phyloP scores from a whole-genome alignment of 2,888 invertebrate genomes.

The Odiellus spinosus region DNA sequence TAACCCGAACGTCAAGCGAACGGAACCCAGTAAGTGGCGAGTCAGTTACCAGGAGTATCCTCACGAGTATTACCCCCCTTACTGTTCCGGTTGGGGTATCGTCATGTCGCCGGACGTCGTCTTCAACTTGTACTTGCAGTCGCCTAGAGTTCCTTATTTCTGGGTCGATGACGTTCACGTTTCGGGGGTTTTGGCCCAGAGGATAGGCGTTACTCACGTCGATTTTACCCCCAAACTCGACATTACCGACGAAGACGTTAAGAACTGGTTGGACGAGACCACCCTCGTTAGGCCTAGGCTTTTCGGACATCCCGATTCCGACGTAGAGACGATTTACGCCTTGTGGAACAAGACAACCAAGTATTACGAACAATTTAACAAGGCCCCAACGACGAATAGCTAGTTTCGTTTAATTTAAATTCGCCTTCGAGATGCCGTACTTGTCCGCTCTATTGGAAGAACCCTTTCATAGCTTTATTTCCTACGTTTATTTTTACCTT shows the following conservation, averaged over 20 bases:
- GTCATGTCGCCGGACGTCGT: slow-evolving; percentile 28
- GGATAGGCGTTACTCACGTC: slow-evolving; percentile 17
- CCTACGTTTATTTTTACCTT: no score
- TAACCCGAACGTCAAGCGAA: slow-evolving; percentile 23
- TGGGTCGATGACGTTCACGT: slow-evolving; percentile 36
- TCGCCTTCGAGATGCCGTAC: no score
- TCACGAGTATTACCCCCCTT: slow-evolving; percentile 30
- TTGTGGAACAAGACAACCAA: slow-evolving; percentile 20
- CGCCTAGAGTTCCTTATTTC: slow-evolving; percentile 28
- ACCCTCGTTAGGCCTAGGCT: slow-evolving; percentile 14
- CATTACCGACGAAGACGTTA: slow-evolving; percentile 12
- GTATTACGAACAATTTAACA: slow-evolving; percentile 11
- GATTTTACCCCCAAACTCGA: slow-evolving; percentile 18
- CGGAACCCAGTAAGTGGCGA: slow-evolving; percentile 32
- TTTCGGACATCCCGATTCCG: slow-evolving; percentile 17
- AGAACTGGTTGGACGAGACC: slow-evolving; percentile 16
- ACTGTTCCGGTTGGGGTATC: slow-evolving; percentile 34
- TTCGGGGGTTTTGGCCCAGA: slow-evolving; percentile 26
- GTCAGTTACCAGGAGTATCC: slow-evolving; percentile 28
- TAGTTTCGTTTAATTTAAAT: no score
- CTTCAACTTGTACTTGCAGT: slow-evolving; percentile 19
- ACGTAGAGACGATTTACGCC: slow-evolving; percentile 13
- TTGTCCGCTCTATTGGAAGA: no score
- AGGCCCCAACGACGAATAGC: no score
- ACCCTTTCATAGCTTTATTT: no score